Evolutionary conservation across 2,888 invertebrate genomes (phyloP).

Genomic region (Nymphalis c-album): DNA sequence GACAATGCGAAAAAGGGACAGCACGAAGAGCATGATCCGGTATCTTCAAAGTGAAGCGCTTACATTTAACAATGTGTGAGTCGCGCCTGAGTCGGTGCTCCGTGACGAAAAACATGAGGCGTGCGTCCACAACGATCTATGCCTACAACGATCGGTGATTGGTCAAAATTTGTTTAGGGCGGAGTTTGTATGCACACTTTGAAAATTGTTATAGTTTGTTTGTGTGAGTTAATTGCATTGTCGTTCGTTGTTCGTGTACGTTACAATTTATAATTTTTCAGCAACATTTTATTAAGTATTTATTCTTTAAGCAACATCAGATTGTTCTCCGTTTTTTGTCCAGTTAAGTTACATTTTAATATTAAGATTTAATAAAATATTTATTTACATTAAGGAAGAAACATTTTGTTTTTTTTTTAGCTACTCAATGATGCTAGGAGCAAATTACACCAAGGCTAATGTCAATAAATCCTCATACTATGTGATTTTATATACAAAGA

Average conservation of each 20-base stretch:
- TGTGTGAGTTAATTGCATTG: conserved; percentile 80
- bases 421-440: background rate
- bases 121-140: conserved; percentile 78
- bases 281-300: conserved; percentile 46
- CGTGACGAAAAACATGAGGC: conserved; percentile 80
- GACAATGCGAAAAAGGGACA: conserved; percentile 67
- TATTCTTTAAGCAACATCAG: conserved; percentile 41
- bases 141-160: conserved; percentile 66
- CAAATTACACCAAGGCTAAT: no score
- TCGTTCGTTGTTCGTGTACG: conserved; percentile 69
- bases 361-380: conserved; percentile 23
- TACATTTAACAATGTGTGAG: conserved; percentile 79
- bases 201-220: conserved; percentile 54
- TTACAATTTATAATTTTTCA: conserved; percentile 68
- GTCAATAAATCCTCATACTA: no score
- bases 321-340: conserved; percentile 32
- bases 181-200: conserved; percentile 73
- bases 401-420: background rate
- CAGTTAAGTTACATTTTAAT: conserved; percentile 16
- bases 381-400: conserved; percentile 10
- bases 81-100: conserved; percentile 80
- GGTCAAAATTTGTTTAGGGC: conserved; percentile 75
- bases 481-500: no score
- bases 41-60: conserved; percentile 76
- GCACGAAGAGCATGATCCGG: conserved; percentile 68